phyloP scores from a whole-genome alignment of 2,797 vertebrate species.

The Takifugu rubripes region DNA sequence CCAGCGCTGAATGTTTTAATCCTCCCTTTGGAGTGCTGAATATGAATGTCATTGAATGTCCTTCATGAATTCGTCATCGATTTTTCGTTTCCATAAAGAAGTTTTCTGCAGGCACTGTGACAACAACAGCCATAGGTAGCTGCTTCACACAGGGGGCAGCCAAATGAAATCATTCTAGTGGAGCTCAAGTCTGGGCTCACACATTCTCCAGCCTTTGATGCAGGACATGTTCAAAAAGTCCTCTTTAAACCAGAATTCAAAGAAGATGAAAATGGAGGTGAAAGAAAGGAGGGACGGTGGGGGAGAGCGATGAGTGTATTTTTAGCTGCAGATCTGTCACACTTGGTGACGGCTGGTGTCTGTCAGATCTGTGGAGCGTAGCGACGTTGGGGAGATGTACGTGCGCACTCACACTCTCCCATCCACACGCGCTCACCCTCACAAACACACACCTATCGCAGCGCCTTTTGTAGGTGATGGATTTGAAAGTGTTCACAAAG shows the following conservation, averaged over 20 bases:
- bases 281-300: conserved; percentile 19
- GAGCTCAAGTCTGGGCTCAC: too few relatives aligned
- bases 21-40: conserved; percentile 55
- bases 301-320: conserved; percentile 51
- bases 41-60: conserved; percentile 63
- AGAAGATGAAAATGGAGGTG: background rate
- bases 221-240: background rate
- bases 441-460: conserved; percentile 8
- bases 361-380: conserved; percentile 74
- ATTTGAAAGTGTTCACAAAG: background rate
- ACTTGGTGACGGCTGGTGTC: conserved; percentile 71
- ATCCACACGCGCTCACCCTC: conserved; percentile 12
- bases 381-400: conserved; percentile 66
- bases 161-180: conserved; percentile 9
- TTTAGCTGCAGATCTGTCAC: conserved; percentile 70
- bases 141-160: conserved; percentile 33
- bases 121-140: conserved; percentile 52
- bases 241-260: background rate
- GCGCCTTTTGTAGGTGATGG: conserved; percentile 3
- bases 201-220: too few relatives aligned
- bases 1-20: conserved; percentile 55
- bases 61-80: conserved; percentile 66
- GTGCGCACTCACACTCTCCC: conserved; percentile 9
- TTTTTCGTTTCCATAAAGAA: conserved; percentile 57
- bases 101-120: conserved; percentile 57